These are phyloP conservation scores for Acridotheres tristis DNA, from an alignment of 2,797 vertebrate species.

Conservation along the genomic window DNA sequence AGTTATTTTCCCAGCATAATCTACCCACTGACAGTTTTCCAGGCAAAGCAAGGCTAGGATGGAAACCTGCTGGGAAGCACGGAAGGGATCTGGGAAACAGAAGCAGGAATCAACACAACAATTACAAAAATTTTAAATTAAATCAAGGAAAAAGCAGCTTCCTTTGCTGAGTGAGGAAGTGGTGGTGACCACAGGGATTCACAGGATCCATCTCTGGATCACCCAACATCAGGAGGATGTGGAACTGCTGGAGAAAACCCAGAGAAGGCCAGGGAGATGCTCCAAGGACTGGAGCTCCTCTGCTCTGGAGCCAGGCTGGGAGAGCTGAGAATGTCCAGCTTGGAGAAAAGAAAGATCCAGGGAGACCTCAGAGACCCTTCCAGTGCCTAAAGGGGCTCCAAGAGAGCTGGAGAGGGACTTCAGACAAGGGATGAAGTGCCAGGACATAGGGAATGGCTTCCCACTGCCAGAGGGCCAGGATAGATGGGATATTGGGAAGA, in stretches of 20 bases:
- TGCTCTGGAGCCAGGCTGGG: neutral
- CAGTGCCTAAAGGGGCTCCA: neutral
- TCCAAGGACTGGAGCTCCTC: neutral
- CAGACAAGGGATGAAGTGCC: accelerated
- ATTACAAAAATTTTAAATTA: neutral
- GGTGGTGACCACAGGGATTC: accelerated
- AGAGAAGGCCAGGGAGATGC: accelerated
- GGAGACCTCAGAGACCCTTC: accelerated
- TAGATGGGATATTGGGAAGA: neutral
- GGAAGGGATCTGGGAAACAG: neutral
- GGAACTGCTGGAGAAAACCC: neutral
- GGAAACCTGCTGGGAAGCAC: neutral
- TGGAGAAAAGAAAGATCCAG: accelerated
- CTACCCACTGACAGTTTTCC: neutral
- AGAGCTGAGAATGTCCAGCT: neutral
- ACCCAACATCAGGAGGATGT: accelerated
- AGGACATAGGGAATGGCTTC: neutral
- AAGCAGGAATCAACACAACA: neutral
- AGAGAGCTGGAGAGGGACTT: neutral
- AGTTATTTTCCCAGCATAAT: neutral
- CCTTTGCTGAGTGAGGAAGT: neutral
- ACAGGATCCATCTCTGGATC: neutral
- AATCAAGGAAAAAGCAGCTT: neutral
- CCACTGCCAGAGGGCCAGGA: accelerated
- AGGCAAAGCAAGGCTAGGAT: neutral